Evolutionary conservation across 1,140 invertebrate species (phyloP).

Genomic region (Mactra quadrangularis): DNA sequence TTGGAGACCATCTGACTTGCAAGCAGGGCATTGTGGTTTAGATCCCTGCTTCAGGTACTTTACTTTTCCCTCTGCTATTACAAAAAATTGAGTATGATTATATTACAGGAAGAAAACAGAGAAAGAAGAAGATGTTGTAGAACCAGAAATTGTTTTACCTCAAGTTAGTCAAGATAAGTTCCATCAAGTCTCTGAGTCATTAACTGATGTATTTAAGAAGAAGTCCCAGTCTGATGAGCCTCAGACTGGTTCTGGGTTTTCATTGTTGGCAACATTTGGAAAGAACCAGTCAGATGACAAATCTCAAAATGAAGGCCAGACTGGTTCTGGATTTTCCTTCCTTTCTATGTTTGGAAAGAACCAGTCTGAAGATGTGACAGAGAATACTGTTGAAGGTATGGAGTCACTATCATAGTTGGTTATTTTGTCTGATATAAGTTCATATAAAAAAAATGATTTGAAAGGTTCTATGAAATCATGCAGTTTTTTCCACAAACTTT

Average conservation of each 20-base stretch:
- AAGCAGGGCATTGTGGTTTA: too few species aligned
- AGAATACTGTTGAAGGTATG: neutral
- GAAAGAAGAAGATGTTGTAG: conserved; percentile 24
- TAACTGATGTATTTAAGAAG: conserved; percentile 60
- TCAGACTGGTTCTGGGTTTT: conserved; percentile 27
- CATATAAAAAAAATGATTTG: too few species aligned
- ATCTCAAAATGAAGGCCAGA: neutral
- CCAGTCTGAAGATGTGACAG: neutral
- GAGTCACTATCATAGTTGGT: neutral
- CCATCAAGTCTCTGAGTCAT: conserved; percentile 62
- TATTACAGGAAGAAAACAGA: conserved; percentile 46
- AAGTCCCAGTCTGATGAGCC: neutral
- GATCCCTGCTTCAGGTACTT: too few species aligned
- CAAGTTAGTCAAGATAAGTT: conserved; percentile 68
- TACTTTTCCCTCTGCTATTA: too few species aligned
- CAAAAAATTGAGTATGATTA: too few species aligned
- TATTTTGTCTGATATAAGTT: neutral
- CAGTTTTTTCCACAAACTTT: too few species aligned
- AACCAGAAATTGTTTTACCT: conserved; percentile 50
- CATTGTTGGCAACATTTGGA: conserved; percentile 59
- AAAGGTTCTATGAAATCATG: too few species aligned
- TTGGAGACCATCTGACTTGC: too few species aligned
- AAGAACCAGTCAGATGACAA: conserved; percentile 1
- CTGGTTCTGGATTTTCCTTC: neutral
- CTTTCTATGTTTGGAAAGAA: neutral